Conservation (phyloP, 2,797 vertebrate species). For the Chaenodraco wilsoni region DNA sequence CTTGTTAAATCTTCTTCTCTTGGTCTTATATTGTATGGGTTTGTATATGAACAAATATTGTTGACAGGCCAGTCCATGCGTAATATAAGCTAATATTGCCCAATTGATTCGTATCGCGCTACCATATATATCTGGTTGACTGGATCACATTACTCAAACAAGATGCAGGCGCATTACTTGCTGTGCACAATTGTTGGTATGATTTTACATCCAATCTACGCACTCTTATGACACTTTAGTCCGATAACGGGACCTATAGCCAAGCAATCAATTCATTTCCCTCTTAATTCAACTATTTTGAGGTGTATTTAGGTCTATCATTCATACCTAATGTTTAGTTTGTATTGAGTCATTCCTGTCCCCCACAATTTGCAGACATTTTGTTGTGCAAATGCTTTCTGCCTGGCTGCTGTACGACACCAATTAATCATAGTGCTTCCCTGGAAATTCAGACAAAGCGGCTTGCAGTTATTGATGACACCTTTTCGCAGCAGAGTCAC, state of each 20-base stretch:
- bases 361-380: background rate
- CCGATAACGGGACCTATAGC: no score
- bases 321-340: background rate
- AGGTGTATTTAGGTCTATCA: no score
- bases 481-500: slow-evolving; percentile 5
- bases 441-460: slow-evolving; percentile 9
- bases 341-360: background rate
- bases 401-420: background rate
- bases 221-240: no score
- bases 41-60: background rate
- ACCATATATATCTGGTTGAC: background rate
- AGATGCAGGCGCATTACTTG: no score
- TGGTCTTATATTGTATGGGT: background rate
- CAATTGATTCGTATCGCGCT: background rate
- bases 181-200: background rate
- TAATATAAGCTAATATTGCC: background rate
- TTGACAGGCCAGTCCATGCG: background rate
- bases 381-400: background rate
- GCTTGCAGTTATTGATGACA: slow-evolving; percentile 22
- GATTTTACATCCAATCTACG: background rate
- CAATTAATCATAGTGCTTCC: background rate
- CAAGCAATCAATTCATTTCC: no score
- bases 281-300: no score
- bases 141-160: background rate
- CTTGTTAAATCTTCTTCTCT: background rate